phyloP scores from a whole-genome alignment of 2,888 invertebrate genomes.

The Spodoptera picta region DNA sequence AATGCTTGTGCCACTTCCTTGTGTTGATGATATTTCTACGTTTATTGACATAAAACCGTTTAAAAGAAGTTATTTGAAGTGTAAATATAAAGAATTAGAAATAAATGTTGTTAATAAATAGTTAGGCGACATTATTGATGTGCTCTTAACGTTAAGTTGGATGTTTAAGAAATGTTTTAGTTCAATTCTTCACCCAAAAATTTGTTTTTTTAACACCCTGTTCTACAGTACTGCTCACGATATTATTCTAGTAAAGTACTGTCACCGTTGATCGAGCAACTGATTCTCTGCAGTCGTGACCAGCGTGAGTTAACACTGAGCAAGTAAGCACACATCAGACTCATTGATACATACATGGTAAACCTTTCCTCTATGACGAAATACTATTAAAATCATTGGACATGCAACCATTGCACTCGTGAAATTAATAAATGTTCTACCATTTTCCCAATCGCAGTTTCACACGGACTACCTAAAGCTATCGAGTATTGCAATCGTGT shows the following conservation, averaged over 20 bases:
- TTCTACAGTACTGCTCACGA: constrained; percentile 18
- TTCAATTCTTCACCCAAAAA: no score
- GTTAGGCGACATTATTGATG: no score
- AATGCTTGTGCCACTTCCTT: constrained; percentile 4
- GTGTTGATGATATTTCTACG: not conserved
- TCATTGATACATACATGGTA: constrained; percentile 13
- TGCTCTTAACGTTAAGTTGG: no score
- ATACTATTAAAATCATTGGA: constrained; percentile 30
- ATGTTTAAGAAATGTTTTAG: no score
- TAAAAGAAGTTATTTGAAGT: no score
- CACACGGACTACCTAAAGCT: constrained; percentile 42
- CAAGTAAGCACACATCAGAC: constrained; percentile 17
- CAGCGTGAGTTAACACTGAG: constrained; percentile 8
- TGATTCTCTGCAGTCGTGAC: constrained; percentile 31
- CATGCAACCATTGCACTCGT: constrained; percentile 24
- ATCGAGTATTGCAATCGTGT: constrained; percentile 49
- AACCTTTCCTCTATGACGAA: constrained; percentile 33
- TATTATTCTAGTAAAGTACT: constrained; percentile 11
- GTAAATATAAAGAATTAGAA: no score
- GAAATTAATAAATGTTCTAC: constrained; percentile 35
- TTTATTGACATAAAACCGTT: not conserved
- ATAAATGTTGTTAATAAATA: no score
- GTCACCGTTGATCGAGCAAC: constrained; percentile 29
- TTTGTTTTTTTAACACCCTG: no score
- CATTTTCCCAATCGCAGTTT: constrained; percentile 43